Evolutionary conservation across 2,797 vertebrate genomes (phyloP), one percentile per base, ranked within the genome.

Genomic region (Streptopelia turtur): DNA sequence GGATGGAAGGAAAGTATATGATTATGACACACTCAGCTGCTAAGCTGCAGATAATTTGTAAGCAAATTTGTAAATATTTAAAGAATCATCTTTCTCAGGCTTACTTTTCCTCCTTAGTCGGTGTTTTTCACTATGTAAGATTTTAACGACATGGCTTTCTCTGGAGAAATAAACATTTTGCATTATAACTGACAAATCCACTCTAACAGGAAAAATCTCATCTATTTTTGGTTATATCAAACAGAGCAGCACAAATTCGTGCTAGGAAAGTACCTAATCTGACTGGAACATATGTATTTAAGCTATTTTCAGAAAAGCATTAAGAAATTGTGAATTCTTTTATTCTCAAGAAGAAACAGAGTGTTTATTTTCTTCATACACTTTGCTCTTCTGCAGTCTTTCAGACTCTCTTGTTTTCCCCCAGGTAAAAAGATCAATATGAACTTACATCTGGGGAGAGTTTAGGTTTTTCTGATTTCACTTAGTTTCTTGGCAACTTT

Each of bases 401-500:
- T 81, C 37, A 86, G 72, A 20, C 8, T 63, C 33, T 52, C 5
- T 64, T 15, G 35, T 93, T 69, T 75, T 30, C 27, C 49, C 13
- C 33, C 0, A 15, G 28, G 22, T 86, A 57, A 41, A 47, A 81
- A 52, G 66, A 68, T 68, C 50, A 61, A 68, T 39, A 57, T 23
- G 72, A 77, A 50, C 39, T 50, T 9, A 1, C 17, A 43, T 63
- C 59, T 88, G 50, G 80, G 76, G 14, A 90, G 23, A 91, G 45
- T 31, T 87, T 57, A 61, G 37, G 4, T n/a, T 94, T 64, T 91
- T 61, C 33, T 71, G 49, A 33, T 88, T 86, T 78, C 64, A 30
- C 41, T 50, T 55, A 52, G 65, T 68, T 91, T 74, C 79, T 91
- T 83, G 87, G 80, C 65, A 91, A 16, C 71, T 92, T 85, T 33